Conservation (phyloP, 2,888 invertebrate genomes). For the Andrena bucephala region DNA sequence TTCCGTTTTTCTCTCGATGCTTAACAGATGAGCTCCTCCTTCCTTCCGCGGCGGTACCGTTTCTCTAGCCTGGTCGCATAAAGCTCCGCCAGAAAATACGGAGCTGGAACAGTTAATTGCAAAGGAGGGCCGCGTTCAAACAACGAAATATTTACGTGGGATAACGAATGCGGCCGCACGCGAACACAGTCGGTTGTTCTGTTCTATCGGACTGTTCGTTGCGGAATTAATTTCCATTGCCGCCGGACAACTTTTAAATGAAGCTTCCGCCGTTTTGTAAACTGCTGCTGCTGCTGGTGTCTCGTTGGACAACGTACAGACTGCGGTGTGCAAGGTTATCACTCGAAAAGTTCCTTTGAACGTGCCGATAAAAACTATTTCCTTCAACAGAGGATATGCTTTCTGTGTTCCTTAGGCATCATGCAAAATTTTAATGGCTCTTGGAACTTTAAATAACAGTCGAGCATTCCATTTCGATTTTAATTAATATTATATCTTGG, state of each 20-base stretch:
- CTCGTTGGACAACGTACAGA: background rate
- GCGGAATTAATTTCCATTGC: constrained; percentile 71
- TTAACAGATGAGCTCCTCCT: background rate
- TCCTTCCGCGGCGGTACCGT: background rate
- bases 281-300: constrained; percentile 14
- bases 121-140: constrained; percentile 51
- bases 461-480: no score
- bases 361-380: background rate
- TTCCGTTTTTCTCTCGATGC: background rate
- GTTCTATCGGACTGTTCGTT: constrained; percentile 66
- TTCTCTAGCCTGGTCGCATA: background rate
- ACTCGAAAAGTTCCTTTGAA: background rate
- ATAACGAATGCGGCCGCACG: constrained; percentile 35
- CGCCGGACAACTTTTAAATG: constrained; percentile 51
- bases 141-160: constrained; percentile 66
- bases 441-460: no score
- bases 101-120: constrained; percentile 48
- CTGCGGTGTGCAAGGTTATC: background rate
- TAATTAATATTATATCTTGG: no score
- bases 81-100: constrained; percentile 17
- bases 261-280: constrained; percentile 30
- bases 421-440: no score
- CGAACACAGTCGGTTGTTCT: constrained; percentile 38
- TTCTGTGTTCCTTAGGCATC: background rate
- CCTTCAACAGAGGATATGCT: background rate